Percentiles rank a stretch among this genome's conserved stretches.
These are phyloP conservation scores for Typhlomys cinereus DNA, from an alignment of 2,113 vertebrate genomes.

Conservation along the genomic window DNA sequence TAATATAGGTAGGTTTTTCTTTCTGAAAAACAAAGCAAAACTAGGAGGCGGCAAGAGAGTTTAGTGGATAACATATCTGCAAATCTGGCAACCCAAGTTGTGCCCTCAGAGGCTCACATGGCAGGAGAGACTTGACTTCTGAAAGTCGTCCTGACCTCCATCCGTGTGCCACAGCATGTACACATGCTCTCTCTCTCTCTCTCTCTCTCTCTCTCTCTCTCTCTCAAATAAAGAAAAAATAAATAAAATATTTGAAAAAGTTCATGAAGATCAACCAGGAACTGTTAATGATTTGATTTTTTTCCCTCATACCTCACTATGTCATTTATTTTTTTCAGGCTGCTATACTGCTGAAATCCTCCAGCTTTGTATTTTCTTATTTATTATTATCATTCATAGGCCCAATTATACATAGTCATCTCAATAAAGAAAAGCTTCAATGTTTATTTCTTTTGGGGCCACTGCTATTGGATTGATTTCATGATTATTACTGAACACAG, in stretches of 20 bases:
- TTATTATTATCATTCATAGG: background rate
- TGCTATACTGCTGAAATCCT: background rate
- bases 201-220: too few species aligned
- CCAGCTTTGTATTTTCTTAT: background rate
- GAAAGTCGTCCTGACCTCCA: too few species aligned
- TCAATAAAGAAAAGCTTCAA: background rate
- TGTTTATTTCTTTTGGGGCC: background rate
- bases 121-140: too few species aligned
- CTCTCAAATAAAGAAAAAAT: too few species aligned
- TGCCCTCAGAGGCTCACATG: too few species aligned
- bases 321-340: background rate
- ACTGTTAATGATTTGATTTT: background rate
- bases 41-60: too few species aligned
- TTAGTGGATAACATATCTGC: too few species aligned
- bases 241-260: background rate
- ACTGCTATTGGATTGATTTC: background rate
- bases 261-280: background rate
- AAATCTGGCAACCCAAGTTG: too few species aligned
- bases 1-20: background rate
- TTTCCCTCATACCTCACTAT: background rate
- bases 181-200: too few species aligned
- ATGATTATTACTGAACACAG: background rate
- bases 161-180: too few species aligned
- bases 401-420: background rate
- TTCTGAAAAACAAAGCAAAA: background rate